Conservation (phyloP, 2,797 vertebrate species). For the Karalla daura region DNA sequence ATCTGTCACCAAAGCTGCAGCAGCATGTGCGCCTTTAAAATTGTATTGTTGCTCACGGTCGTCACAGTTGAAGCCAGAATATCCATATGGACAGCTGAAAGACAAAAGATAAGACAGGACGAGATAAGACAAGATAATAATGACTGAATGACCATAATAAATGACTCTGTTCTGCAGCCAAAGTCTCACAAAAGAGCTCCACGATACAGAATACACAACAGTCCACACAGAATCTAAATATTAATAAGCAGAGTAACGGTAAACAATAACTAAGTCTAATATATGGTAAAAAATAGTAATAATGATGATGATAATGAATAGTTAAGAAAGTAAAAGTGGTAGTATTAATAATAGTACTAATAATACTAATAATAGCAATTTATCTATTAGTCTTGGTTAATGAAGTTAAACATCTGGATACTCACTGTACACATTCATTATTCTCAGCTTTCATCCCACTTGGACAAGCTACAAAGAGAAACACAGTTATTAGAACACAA, state of each 20-base stretch:
- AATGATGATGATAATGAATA: too few relatives aligned
- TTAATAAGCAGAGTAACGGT: too few relatives aligned
- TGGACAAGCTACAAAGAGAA: slow-evolving; percentile 75
- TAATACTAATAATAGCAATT: too few relatives aligned
- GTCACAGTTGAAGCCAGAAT: slow-evolving; percentile 83
- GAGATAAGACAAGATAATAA: too few relatives aligned
- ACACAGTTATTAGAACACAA: too few relatives aligned
- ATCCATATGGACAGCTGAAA: slow-evolving; percentile 83
- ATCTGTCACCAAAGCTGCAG: neutral
- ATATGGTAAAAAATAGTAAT: too few relatives aligned
- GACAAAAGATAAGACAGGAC: slow-evolving; percentile 24
- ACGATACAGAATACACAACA: slow-evolving; percentile 38
- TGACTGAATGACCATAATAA: neutral
- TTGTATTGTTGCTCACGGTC: slow-evolving; percentile 78
- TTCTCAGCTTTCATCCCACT: slow-evolving; percentile 67
- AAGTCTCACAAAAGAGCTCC: slow-evolving; percentile 28
- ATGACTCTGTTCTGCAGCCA: neutral
- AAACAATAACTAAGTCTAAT: too few relatives aligned
- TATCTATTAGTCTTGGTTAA: too few relatives aligned
- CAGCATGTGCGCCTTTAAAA: neutral
- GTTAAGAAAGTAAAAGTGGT: too few relatives aligned
- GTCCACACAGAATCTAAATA: too few relatives aligned
- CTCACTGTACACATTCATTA: slow-evolving; percentile 69
- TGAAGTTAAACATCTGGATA: slow-evolving; percentile 25
- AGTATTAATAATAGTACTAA: too few relatives aligned